Base-by-base conservation (phyloP, 2,797 vertebrate genomes). In the Labeo calbasu region DNA sequence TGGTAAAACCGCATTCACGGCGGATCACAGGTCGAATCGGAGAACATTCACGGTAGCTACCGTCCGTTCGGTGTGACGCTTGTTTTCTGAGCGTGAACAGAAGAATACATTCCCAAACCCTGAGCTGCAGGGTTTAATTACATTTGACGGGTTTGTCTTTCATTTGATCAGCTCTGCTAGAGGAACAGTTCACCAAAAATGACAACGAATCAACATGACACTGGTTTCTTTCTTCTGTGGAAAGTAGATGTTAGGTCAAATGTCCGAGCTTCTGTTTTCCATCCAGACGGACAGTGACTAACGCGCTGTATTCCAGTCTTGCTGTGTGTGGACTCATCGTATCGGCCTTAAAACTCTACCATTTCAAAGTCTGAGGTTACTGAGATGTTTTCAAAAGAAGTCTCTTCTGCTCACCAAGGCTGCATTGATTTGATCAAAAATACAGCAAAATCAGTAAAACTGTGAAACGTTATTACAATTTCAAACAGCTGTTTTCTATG, bases 61-160 rank as follows among this genome's bases (percentile, higher is more conserved):
- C 91, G 88, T 81, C 90, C 88, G 90, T 89, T 88, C 87, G 36
- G 66, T 68, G 12, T 79, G 28, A 80, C 70, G 53, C 63, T 81
- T 51, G 40, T 71, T 92, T 92, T 91, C 92, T 92, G 92, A 93
- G 86, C 94, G 92, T 93, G 93, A 93, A 94, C 92, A 95, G 92
- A 94, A 95, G 92, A 92, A 94, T 94, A 95, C 95, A 95, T 95
- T 95, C 93, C 93, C 92, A 92, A 85, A 86, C 93, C 91, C 92
- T 89, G 85, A 90, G 88, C 91, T 88, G 85, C 91, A 90, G 92
- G 92, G 90, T 88, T 91, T 86, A 66, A 87, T 91, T 91, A 91
- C 87, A 91, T 93, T 90, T 92, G 25, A 70, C 10, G 28, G 23
- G 21, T 0, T 48, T 82, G 50, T 65, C 9, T 91, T 91, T 92